Base-by-base conservation (phyloP, 2,113 vertebrate genomes). In the Dendropsophus ebraccatus region DNA sequence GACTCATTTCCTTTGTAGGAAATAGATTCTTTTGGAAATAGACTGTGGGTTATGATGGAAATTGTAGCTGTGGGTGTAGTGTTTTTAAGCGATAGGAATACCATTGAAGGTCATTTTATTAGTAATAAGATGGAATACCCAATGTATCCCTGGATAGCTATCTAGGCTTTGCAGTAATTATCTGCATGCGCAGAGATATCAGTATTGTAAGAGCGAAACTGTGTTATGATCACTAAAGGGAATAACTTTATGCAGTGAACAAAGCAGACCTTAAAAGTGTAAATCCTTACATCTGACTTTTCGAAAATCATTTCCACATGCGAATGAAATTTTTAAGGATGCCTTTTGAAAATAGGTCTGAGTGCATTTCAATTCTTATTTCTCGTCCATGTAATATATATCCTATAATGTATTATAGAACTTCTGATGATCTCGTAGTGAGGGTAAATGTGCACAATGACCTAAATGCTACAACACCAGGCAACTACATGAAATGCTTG, bases 1-100 rank as follows among this genome's bases (percentile, higher is more conserved):
- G 85, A 87, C 85, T 87, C 85, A 87, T 87, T 81, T 87, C 85
- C 85, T 87, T 80, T 62, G 69, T 81, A 87, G 85, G 69, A 87
- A 81, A 87, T 81, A 87, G 78, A 81, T 87, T 73, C 65, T 81
- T 87, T 87, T 87, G 78, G 85, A 87, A 87, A 87, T 81, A 81
- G 85, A 81, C 77, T 62, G 67, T 73, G 58, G 70, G 85, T 79
- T 87, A 81, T 81, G 78, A 87, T 87, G 65, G 77, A 81, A 73
- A 87, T 87, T 87, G 85, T 87, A 81, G 67, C 78, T 74, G 77
- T 81, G 67, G 78, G 69, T 81, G 85, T 74, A 87, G 50, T 81
- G 78, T 87, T 81, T 52, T 72, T 81, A 87, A 74, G 67, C 69
- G 78, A 87, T 81, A 87, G 85, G 65, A 81, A 87, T 81, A 62